Base-by-base conservation (phyloP, 2,113 vertebrate genomes). In the Equus quagga region DNA sequence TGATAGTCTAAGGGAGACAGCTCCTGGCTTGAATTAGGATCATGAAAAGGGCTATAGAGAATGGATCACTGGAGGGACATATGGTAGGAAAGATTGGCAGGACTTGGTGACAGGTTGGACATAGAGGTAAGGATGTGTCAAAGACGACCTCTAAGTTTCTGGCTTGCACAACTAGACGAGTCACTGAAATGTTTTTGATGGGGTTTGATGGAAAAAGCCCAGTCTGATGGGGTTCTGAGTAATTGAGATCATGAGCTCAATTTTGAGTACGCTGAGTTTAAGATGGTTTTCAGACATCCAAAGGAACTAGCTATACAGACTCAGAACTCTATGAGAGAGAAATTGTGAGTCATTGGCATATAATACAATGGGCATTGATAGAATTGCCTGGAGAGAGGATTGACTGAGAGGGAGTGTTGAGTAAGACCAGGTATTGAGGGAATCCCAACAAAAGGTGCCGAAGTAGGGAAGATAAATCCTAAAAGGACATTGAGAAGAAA, bases 201-300 rank as follows among this genome's bases (percentile, higher is more conserved):
- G 5, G 0, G 4, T 69, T 60, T 62, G 33, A 76, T 60, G n/a
- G 31, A 26, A 60, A 91, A 91, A 82, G 41, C 69, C 4, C 41
- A 91, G 60, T n/a, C 58, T 81, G 36, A 69, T 70, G 51, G 26
- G 18, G 33, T 54, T 5, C 21, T 78, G 5, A 31, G 19, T 33
- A 89, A 83, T 83, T 11, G n/a, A 83, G 54, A 92, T 64, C 69
- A 19, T 33, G 8, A 78, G 10, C 26, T 89, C 23, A 36, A 0
- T 95, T 92, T 65, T 90, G 62, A 85, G 23, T 58, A 62, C 5
- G 60, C 31, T 75, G 75, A 94, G 15, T 60, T 81, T 58, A 96
- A 79, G 54, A 24, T 82, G 28, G 7, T 81, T 70, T 90, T 58
- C 26, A 93, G 24, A 41, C 72, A 78, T 60, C 23, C 64, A 36